These are phyloP conservation scores for Chanos chanos DNA, from an alignment of 2,797 vertebrate genomes.

Conservation along the genomic window DNA sequence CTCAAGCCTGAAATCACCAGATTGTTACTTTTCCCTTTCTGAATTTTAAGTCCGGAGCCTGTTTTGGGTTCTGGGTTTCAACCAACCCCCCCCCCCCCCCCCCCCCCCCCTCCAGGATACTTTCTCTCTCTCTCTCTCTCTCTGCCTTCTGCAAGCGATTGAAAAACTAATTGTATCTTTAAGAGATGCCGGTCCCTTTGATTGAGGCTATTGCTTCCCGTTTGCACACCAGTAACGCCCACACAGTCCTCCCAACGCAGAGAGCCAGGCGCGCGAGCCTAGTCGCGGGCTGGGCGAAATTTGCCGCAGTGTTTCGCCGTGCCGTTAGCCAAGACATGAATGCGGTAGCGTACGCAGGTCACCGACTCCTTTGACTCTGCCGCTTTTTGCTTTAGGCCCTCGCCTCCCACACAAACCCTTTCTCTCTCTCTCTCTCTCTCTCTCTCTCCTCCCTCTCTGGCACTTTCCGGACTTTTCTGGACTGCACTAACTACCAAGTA, in stretches of 20 bases:
- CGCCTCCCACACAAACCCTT: slow-evolving; percentile 21
- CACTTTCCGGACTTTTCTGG: slow-evolving; percentile 28
- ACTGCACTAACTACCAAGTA: no score
- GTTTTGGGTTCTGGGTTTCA: no score
- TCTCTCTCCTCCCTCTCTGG: slow-evolving; percentile 20
- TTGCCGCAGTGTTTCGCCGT: no score
- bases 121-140: no score
- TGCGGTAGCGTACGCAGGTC: slow-evolving; percentile 5
- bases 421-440: slow-evolving; percentile 23
- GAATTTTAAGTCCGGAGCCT: no score
- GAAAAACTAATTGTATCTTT: slow-evolving; percentile 25
- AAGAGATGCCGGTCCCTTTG: slow-evolving; percentile 37
- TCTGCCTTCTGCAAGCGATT: slow-evolving; percentile 24
- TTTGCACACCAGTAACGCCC: slow-evolving; percentile 24
- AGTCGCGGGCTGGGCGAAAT: no score
- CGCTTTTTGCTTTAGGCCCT: slow-evolving; percentile 19
- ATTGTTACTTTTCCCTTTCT: no score
- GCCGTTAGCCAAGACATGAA: no score
- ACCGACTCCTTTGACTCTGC: background rate
- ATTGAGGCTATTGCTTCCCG: slow-evolving; percentile 44
- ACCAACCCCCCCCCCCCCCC: no score
- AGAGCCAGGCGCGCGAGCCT: slow-evolving; percentile 10
- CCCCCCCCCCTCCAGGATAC: no score
- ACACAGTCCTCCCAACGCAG: slow-evolving; percentile 13
- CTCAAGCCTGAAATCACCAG: no score